A percentile compares a stretch with the other conserved stretches of the same genome.
These are phyloP conservation scores for Apis florea DNA, from an alignment of 1,140 invertebrate genomes.

Conservation along the genomic window DNA sequence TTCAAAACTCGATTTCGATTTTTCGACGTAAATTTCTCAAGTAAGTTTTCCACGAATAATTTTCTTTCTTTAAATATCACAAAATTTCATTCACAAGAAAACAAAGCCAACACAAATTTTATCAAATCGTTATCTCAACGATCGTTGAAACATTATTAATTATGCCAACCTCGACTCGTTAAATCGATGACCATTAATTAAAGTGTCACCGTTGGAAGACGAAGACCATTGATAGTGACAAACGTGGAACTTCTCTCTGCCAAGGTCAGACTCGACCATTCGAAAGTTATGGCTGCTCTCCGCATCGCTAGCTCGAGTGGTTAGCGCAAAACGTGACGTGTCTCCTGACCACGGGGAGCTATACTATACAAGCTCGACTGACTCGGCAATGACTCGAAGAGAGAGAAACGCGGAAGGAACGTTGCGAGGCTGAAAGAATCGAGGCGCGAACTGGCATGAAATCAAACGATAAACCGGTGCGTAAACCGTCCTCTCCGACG, in stretches of 20 bases:
- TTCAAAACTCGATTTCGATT: too few relatives aligned
- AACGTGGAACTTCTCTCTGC: conserved; percentile 34
- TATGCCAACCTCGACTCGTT: conserved; percentile 54
- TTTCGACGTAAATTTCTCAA: neutral
- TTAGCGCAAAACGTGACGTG: neutral
- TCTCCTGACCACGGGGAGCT: neutral
- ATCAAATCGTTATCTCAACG: neutral
- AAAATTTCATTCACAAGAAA: conserved; percentile 21
- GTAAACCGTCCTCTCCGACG: conserved; percentile 45
- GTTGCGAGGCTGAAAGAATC: conserved; percentile 6
- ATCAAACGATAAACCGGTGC: conserved; percentile 51
- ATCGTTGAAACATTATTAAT: conserved; percentile 16
- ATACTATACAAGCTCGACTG: neutral
- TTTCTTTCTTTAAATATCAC: neutral
- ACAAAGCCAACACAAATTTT: neutral
- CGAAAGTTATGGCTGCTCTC: conserved; percentile 42
- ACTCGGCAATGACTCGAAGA: too few relatives aligned
- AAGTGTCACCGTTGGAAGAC: conserved; percentile 42
- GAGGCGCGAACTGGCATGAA: conserved; percentile 33
- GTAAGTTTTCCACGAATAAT: neutral
- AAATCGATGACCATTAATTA: conserved; percentile 70
- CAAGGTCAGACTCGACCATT: conserved; percentile 54
- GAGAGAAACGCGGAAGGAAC: neutral
- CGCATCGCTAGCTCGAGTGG: conserved; percentile 27
- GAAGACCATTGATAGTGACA: conserved; percentile 36